A percentile compares a stretch with the other conserved stretches of the same genome.
phyloP scores from a whole-genome alignment of 1,140 invertebrate species.

The Bombus vancouverensis region DNA sequence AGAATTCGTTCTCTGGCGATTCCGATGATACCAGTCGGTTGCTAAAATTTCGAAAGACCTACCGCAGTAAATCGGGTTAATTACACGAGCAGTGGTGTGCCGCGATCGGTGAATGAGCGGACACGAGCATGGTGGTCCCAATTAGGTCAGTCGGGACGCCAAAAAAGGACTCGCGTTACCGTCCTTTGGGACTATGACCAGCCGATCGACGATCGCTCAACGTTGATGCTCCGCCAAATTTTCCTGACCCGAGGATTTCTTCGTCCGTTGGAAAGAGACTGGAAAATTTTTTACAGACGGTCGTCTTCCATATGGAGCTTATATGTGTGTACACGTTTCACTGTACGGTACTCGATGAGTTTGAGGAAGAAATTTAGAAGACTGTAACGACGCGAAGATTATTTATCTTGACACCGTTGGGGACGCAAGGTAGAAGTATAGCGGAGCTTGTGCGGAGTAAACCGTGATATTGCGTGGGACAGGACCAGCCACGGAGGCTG shows the following conservation, averaged over 20 bases:
- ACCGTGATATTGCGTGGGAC: slow-evolving; percentile 74
- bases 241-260: background rate
- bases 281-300: background rate
- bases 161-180: slow-evolving; percentile 71
- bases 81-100: slow-evolving; percentile 47
- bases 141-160: slow-evolving; percentile 70
- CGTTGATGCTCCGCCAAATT: slow-evolving; percentile 23
- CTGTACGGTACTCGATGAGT: background rate
- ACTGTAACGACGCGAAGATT: background rate
- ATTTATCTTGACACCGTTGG: background rate
- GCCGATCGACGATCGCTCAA: slow-evolving; percentile 36
- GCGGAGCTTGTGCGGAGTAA: slow-evolving; percentile 69
- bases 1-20: background rate
- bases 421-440: background rate
- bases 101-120: slow-evolving; percentile 55
- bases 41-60: slow-evolving; percentile 58
- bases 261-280: background rate
- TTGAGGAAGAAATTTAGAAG: background rate
- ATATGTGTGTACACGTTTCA: background rate
- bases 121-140: slow-evolving; percentile 72
- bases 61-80: slow-evolving; percentile 68
- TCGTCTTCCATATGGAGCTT: background rate
- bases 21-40: background rate
- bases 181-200: slow-evolving; percentile 52
- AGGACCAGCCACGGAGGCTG: slow-evolving; percentile 70